Evolutionary conservation across 2,888 invertebrate genomes (phyloP).

Genomic region (Rotaria magnacalcarata): DNA sequence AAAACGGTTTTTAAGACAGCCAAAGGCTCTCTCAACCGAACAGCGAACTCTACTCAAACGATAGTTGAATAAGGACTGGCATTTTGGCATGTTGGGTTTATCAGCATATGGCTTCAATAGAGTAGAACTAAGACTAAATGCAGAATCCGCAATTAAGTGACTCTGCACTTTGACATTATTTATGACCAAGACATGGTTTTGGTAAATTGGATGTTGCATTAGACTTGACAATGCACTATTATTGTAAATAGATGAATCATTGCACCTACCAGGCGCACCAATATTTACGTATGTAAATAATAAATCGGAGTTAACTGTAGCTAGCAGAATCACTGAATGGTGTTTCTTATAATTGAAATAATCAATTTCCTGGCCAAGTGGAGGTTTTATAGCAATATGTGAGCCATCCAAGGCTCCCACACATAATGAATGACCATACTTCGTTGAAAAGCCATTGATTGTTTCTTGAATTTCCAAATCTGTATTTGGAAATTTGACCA

Average conservation of each 20-base stretch:
- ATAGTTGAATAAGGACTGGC: background rate
- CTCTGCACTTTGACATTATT: background rate
- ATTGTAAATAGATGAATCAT: background rate
- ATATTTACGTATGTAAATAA: background rate
- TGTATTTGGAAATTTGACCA: background rate
- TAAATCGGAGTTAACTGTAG: background rate
- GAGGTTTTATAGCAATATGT: background rate
- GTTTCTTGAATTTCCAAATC: background rate
- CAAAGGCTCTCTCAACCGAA: too few species aligned
- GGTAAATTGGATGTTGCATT: background rate
- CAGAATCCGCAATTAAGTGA: background rate
- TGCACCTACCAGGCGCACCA: background rate
- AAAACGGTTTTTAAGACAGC: too few species aligned
- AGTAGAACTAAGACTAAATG: background rate
- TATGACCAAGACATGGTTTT: background rate
- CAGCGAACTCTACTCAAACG: background rate
- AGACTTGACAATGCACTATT: background rate
- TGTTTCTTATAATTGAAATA: background rate
- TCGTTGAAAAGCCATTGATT: background rate
- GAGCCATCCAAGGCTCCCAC: background rate
- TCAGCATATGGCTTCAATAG: background rate
- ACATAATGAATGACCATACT: background rate
- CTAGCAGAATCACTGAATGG: background rate
- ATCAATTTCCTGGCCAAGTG: background rate
- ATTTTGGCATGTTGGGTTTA: background rate